These are phyloP conservation scores for Drosophila sp. DNA, from an alignment of 1,140 invertebrate genomes.

Conservation along the genomic window DNA sequence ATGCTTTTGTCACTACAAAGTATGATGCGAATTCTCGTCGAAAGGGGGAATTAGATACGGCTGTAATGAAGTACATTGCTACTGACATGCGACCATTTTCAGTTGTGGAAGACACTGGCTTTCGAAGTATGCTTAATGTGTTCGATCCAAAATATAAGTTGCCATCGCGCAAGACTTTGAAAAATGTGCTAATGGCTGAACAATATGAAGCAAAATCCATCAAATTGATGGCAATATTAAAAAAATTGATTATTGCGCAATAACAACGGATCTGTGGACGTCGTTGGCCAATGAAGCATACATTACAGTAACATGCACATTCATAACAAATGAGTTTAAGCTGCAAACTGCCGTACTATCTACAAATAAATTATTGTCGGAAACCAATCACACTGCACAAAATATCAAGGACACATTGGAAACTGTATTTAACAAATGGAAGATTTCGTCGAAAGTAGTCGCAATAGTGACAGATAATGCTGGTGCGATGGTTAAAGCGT, in stretches of 20 bases:
- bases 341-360: slow-evolving; percentile 24
- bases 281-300: slow-evolving; percentile 23
- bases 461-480: slow-evolving; percentile 31
- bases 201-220: neutral
- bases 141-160: neutral
- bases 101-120: slow-evolving; percentile 27
- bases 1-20: neutral
- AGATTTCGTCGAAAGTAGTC: slow-evolving; percentile 25
- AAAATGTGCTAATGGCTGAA: slow-evolving; percentile 18
- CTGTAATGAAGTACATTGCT: slow-evolving; percentile 10
- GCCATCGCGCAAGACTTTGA: slow-evolving; percentile 5
- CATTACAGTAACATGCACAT: slow-evolving; percentile 32
- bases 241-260: slow-evolving; percentile 18
- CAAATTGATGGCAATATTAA: slow-evolving; percentile 22
- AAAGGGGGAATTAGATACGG: slow-evolving; percentile 17
- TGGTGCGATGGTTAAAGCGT: slow-evolving; percentile 25
- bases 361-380: slow-evolving; percentile 23
- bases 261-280: slow-evolving; percentile 33
- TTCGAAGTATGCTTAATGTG: slow-evolving; percentile 1
- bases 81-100: slow-evolving; percentile 22
- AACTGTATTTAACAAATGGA: slow-evolving; percentile 22
- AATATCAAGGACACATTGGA: slow-evolving; percentile 24
- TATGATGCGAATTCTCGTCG: slow-evolving; percentile 8
- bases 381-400: slow-evolving; percentile 27
- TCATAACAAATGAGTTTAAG: slow-evolving; percentile 22